These are phyloP conservation scores for Tympanoctomys barrerae DNA, from an alignment of 2,797 vertebrate species.

Conservation along the genomic window DNA sequence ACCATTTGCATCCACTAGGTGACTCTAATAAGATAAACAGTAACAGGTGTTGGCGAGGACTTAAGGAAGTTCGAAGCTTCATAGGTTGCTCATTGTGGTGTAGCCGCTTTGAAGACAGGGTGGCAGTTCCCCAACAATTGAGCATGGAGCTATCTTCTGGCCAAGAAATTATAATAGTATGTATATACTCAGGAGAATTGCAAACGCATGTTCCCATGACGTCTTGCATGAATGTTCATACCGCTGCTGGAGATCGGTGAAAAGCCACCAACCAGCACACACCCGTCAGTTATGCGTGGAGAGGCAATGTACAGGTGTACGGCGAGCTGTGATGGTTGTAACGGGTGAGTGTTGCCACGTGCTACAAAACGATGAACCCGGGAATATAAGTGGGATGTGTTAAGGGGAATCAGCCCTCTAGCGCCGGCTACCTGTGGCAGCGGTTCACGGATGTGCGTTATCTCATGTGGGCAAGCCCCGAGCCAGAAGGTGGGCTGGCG, in stretches of 20 bases:
- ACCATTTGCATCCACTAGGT: neutral
- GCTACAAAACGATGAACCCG: neutral
- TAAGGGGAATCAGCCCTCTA: neutral
- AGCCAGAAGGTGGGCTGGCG: neutral
- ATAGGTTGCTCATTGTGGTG: neutral
- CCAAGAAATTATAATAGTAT: neutral
- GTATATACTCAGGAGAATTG: neutral
- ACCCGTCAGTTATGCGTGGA: neutral
- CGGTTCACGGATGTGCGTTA: neutral
- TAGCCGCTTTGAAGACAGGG: neutral
- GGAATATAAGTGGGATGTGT: neutral
- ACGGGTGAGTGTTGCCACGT: neutral
- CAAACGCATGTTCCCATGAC: neutral
- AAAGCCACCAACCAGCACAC: neutral
- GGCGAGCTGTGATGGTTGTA: neutral
- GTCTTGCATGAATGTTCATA: slow-evolving; percentile 7
- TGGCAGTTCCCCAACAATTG: slow-evolving; percentile 2
- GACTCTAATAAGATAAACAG: neutral
- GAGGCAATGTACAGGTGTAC: neutral
- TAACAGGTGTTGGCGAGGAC: neutral
- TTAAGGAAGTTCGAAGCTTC: neutral
- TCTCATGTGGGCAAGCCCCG: neutral
- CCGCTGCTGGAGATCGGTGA: neutral
- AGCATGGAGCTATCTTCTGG: neutral
- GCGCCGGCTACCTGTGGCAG: neutral